phyloP scores from a whole-genome alignment of 1,140 invertebrate species.

The Mylabris phalerata region DNA sequence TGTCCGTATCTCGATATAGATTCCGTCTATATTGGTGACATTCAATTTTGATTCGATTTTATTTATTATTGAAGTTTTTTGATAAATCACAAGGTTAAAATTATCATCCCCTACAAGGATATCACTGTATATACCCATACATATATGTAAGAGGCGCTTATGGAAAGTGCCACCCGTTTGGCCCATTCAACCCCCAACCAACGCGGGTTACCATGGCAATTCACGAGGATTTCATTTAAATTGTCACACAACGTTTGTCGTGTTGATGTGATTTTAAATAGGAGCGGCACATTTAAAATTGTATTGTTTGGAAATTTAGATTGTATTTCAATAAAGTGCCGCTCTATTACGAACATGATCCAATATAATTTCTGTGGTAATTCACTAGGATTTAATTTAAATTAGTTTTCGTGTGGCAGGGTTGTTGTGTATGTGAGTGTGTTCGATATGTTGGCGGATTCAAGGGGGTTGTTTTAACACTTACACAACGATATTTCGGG shows the following conservation, averaged over 20 bases:
- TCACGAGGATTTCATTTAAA: conserved; percentile 39
- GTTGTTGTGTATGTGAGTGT: conserved; percentile 25
- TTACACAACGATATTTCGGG: not conserved
- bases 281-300: too few relatives aligned
- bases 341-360: not conserved
- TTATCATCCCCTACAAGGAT: not conserved
- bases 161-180: conserved; percentile 10
- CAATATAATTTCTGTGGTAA: conserved; percentile 28
- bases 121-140: not conserved
- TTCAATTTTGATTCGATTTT: too few relatives aligned
- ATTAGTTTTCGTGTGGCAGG: conserved; percentile 38
- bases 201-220: conserved; percentile 35
- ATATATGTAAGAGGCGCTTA: conserved; percentile 19
- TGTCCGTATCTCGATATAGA: too few relatives aligned
- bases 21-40: too few relatives aligned
- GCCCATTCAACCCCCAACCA: too few relatives aligned
- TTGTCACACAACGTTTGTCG: conserved; percentile 25
- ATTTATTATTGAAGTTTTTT: too few relatives aligned
- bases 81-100: too few relatives aligned
- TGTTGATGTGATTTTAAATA: not conserved
- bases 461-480: conserved; percentile 9
- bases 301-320: not conserved
- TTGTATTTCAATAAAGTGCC: not conserved
- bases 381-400: conserved; percentile 42
- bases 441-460: conserved; percentile 20